A percentile compares a stretch with the other conserved stretches of the same genome.
These are phyloP conservation scores for Lepidurus couesii DNA, from an alignment of 1,140 invertebrate genomes.

Conservation along the genomic window DNA sequence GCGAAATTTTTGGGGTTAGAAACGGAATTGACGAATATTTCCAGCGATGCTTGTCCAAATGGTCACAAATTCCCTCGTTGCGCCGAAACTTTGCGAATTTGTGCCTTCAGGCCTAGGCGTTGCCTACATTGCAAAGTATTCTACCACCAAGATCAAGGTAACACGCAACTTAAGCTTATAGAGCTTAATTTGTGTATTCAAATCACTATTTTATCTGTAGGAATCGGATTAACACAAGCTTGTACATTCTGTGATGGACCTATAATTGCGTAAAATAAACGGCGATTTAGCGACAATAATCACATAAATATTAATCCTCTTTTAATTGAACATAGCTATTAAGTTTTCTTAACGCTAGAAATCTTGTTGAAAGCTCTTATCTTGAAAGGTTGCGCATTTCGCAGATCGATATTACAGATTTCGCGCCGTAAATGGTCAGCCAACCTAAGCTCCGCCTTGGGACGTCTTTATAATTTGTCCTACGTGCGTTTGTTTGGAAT, in stretches of 20 bases:
- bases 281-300: not conserved
- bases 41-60: not conserved
- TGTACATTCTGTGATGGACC: conserved; percentile 5
- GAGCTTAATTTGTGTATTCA: not conserved
- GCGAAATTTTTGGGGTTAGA: not conserved
- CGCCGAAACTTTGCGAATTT: conserved; percentile 24
- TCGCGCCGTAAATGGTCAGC: too few relatives aligned
- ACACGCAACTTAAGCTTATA: not conserved
- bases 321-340: too few relatives aligned
- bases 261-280: not conserved
- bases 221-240: not conserved
- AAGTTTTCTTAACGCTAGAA: too few relatives aligned
- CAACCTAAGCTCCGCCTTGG: too few relatives aligned
- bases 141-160: conserved; percentile 32
- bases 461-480: too few relatives aligned
- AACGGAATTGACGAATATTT: not conserved
- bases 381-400: too few relatives aligned
- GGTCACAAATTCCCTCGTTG: conserved; percentile 26
- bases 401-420: too few relatives aligned
- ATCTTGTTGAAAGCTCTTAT: too few relatives aligned
- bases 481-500: too few relatives aligned
- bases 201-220: not conserved
- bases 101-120: not conserved
- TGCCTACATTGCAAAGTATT: conserved; percentile 26
- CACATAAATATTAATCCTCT: too few relatives aligned